Evolutionary conservation across 30 jellyfish, hydroid and myxozoan genomes (phyloP), one percentile per base, ranked within the genome.

Genomic region (Turritopsis rubra): DNA sequence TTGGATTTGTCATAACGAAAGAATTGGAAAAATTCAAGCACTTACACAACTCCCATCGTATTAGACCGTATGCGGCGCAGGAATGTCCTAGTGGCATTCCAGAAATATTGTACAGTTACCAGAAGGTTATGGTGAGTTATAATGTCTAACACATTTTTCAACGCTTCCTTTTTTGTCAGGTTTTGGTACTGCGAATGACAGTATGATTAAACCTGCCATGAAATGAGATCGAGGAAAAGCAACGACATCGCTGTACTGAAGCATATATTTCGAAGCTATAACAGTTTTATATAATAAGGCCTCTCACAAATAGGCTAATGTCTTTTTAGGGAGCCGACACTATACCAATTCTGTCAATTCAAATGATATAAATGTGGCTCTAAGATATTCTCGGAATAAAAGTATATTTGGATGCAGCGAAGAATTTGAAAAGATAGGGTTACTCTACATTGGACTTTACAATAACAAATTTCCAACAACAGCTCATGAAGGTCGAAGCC

Each of bases 371-470:
- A 68, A 68, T 17, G 28, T 68, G 30, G 28, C 77, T 8, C 31
- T n/a, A 68, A 23, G 31, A 68, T 68, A 68, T 68, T n/a, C 77
- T 68, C 77, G 77, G 30, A 27, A 23, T n/a, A 68, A 68, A 68
- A 1, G 4, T 68, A 68, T 68, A 68, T 68, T 68, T 68, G 30
- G 30, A 9, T 68, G 8, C 77, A 68, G 77, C 77, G 77, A 68
- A 68, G 77, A 68, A 68, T 68, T 68, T 27, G 77, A 68, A 68
- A 1, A 27, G 28, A 27, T 68, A 8, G 77, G 31, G 30, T 27
- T 68, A 17, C 77, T 1, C 30, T 68, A 0, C 77, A 68, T 68
- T 23, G 76, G 77, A n/a, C 28, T 27, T n/a, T n/a, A 68, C 21
- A 68, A 68, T 68, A 23, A n/a, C 28, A n/a, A 27, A 23, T 68